A percentile compares a stretch with the other conserved stretches of the same genome.
Conservation (phyloP, 35 echinoderm and acorn worm species). For the Lytechinus variegatus region DNA sequence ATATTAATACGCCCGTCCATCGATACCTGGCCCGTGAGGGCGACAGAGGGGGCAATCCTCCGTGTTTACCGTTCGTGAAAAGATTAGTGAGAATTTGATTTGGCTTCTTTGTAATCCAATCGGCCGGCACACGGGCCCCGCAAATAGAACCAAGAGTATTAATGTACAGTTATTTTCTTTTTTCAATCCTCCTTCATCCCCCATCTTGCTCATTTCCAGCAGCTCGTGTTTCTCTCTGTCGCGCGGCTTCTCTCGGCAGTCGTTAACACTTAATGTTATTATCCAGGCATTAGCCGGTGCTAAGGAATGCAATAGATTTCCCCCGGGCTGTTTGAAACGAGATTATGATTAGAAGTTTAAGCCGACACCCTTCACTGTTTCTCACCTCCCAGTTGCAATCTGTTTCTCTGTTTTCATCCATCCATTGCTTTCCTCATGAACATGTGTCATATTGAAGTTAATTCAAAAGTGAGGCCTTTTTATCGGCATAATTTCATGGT, state of each 20-base stretch:
- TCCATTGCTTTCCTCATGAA: neutral
- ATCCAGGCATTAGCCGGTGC: neutral
- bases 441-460: neutral
- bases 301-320: conserved; percentile 5
- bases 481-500: neutral
- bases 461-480: neutral
- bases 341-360: conserved; percentile 14
- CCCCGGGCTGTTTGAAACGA: neutral
- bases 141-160: conserved; percentile 24
- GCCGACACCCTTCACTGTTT: neutral
- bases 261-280: conserved; percentile 13
- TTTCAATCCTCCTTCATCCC: neutral
- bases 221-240: neutral
- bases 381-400: neutral
- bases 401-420: neutral
- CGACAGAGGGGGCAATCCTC: neutral
- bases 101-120: conserved; percentile 39
- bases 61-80: conserved; percentile 22
- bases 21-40: neutral
- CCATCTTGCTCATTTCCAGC: neutral
- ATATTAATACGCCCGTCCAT: neutral
- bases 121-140: neutral
- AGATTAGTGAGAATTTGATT: conserved; percentile 28
- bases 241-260: neutral
- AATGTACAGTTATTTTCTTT: neutral